Evolutionary conservation across 2,113 vertebrate species (phyloP).

Genomic region (Hippocampus barbouri): DNA sequence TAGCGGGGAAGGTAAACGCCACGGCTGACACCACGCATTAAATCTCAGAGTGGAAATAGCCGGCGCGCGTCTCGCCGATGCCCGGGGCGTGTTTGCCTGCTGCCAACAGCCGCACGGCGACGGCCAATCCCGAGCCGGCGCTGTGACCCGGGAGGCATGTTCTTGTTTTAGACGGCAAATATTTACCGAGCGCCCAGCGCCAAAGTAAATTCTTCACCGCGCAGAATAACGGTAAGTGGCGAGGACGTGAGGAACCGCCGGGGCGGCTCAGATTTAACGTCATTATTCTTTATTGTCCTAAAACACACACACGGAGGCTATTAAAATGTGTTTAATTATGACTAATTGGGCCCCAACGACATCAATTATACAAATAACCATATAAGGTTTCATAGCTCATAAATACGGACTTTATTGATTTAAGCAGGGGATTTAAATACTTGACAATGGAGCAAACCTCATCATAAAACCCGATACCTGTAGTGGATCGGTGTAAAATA

Average conservation of each 20-base stretch:
- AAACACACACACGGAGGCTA: constrained; percentile 1
- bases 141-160: constrained; percentile 63
- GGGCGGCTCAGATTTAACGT: constrained; percentile 6
- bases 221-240: constrained; percentile 57
- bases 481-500: background rate
- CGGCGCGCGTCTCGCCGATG: constrained; percentile 2
- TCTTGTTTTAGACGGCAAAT: constrained; percentile 73
- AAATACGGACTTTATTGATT: constrained; percentile 6
- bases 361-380: constrained; percentile 3
- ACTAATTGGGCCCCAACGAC: background rate
- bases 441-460: constrained; percentile 3
- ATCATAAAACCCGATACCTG: constrained; percentile 2
- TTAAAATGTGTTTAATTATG: background rate
- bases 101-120: constrained; percentile 20
- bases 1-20: constrained; percentile 21
- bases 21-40: constrained; percentile 23
- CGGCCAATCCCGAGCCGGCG: constrained; percentile 38
- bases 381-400: constrained; percentile 9
- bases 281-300: constrained; percentile 27
- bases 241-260: constrained; percentile 48
- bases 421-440: background rate
- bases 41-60: constrained; percentile 21
- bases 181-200: constrained; percentile 62
- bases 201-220: constrained; percentile 62
- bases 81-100: constrained; percentile 16